Evolutionary conservation across 1,140 invertebrate genomes (phyloP).

Genomic region (Drosophila persimilis): DNA sequence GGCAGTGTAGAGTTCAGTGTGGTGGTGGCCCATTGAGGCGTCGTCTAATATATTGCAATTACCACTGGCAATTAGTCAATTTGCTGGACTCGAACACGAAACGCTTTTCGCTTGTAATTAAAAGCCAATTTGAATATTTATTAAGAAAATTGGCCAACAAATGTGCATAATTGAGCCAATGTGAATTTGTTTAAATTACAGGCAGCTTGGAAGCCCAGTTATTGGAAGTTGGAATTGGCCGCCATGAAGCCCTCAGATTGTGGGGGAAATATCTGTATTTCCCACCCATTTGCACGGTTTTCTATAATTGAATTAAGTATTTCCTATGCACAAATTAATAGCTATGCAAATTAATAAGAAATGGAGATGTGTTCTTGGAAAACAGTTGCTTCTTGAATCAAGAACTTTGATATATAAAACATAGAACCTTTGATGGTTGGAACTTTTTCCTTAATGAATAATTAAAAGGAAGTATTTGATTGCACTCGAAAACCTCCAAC

Average conservation of each 20-base stretch:
- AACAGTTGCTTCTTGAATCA: no score
- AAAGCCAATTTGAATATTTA: slow-evolving; percentile 78
- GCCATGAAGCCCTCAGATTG: slow-evolving; percentile 8
- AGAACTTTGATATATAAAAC: no score
- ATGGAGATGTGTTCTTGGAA: background rate
- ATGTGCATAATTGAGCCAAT: slow-evolving; percentile 59
- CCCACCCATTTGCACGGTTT: slow-evolving; percentile 14
- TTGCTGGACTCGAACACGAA: slow-evolving; percentile 53
- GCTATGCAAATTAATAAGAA: slow-evolving; percentile 14
- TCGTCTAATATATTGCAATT: slow-evolving; percentile 77
- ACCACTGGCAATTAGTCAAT: slow-evolving; percentile 74
- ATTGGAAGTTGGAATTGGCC: slow-evolving; percentile 8
- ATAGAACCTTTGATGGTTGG: no score
- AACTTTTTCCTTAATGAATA: no score
- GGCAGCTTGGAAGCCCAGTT: slow-evolving; percentile 23
- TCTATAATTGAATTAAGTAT: slow-evolving; percentile 41
- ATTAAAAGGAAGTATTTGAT: no score
- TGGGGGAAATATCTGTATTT: slow-evolving; percentile 5
- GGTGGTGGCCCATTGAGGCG: slow-evolving; percentile 53
- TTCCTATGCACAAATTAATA: slow-evolving; percentile 22
- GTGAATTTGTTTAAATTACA: slow-evolving; percentile 61
- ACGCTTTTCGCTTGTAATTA: slow-evolving; percentile 62
- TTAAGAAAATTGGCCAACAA: slow-evolving; percentile 69
- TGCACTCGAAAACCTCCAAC: no score
- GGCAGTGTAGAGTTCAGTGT: slow-evolving; percentile 13